Base-by-base conservation (phyloP, 2,888 invertebrate genomes). In the Callimorpha dominula region DNA sequence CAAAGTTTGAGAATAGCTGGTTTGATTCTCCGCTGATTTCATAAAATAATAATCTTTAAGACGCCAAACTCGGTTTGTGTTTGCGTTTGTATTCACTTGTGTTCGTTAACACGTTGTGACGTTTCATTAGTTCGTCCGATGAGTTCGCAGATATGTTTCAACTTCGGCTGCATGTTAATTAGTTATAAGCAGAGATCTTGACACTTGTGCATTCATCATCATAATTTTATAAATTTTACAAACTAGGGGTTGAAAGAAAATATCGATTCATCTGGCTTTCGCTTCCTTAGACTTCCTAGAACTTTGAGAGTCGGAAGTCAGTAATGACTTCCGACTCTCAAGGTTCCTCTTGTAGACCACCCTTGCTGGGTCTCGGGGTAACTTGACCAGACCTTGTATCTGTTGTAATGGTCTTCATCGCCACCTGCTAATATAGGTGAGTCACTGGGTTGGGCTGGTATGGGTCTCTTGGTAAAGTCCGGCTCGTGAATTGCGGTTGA, bases 111-210 rank as follows among this genome's bases (percentile, higher is more conserved):
- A 8, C 49, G 65, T 1, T 4, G 15, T 31, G 65, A 65, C 65
- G 49, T 46, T 15, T 65, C 49, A 65, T 65, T 65, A 65, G 31
- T 8, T 20, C 4, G 14, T 12, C 14, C 65, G 46, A 7, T 14
- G 46, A 46, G 49, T 31, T 65, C 15, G 31, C 65, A 31, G n/a
- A 14, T 20, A 46, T 20, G 15, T 1, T 12, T 31, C 46, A 20
- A 65, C 65, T 20, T n/a, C 20, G 3, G 46, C 49, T 65, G 49
- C 65, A 49, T 65, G 15, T 15, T 65, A 65, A 65, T 31, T 65
- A 49, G 20, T 31, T 49, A 20, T 46, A 4, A 49, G 3, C 20
- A 20, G 42, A 64, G 8, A 6, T 20, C 8, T 42, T 65, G 14
- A 20, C 15, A 4, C 8, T 11, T 46, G 20, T 2, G 46, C 65